Evolutionary conservation across 2,113 vertebrate species (phyloP), one percentile per base, ranked within the genome.

Genomic region (Melanerpes aurifrons): DNA sequence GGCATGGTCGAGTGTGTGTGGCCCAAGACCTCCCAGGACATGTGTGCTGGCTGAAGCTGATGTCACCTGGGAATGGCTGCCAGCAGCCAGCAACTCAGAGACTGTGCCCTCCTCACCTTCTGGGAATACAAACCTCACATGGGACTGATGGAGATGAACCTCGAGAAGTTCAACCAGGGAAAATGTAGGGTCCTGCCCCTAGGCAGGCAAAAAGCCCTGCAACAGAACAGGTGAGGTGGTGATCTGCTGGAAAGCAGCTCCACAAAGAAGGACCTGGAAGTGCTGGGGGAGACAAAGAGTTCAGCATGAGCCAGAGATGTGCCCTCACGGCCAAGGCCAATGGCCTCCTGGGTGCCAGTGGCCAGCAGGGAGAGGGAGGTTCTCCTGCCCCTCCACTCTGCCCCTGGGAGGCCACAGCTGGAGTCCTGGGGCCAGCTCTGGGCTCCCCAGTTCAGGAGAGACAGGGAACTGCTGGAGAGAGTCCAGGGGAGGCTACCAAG

Each of bases 11-110:
- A 74, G 47, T 15, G 1, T 2, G 3, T 3, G 4, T 25, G 58
- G 12, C 5, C 22, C 1, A 1, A 24, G 76, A 8, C 43, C 2
- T 1, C 29, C 17, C 6, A 0, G 72, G 45, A 43, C 6, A 50
- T 4, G 58, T 47, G 2, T 4, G 1, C 1, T 40, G 50, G 3
- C 4, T 3, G 32, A 3, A 26, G 62, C 54, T 4, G 0, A 7
- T 2, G 57, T 40, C 20, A 43, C 26, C 59, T 6, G 32, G 24
- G 16, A 18, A n/a, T 48, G 4, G 0, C 12, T 32, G 29, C 68
- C 73, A 61, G 47, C 47, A 13, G 29, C 57, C 40, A 9, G 47
- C 29, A 15, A 6, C 43, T 16, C 7, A 1, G 6, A 10, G 43
- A 11, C 0, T 10, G 40, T 13, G 75, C 32, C 72, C 10, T 6